Evolutionary conservation across 2,797 vertebrate genomes (phyloP), one percentile per base, ranked within the genome.

Genomic region (Acanthurus lineatus): DNA sequence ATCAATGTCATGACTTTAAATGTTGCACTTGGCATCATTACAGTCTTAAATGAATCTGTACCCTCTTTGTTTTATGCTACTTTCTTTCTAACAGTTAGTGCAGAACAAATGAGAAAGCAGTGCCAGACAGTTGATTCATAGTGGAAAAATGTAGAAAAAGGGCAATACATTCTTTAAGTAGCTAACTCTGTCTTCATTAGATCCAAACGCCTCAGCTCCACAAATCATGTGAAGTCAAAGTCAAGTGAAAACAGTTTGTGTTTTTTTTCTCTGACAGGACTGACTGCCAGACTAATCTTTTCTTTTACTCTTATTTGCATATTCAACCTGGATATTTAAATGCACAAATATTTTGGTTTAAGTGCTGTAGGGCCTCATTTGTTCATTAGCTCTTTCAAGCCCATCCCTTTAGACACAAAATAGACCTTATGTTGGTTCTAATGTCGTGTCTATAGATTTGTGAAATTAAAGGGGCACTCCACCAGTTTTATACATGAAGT

Each of bases 121-220:
- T n/a, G 49, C 83, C 86, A 89, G 83, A 82, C 52, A 52, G 58
- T 20, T 82, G 75, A 86, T 84, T 89, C 81, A 85, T 40, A 14
- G 20, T 65, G 68, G 82, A 87, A 91, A 86, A 81, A 81, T 88
- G 67, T 62, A 42, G 79, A 64, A 81, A 75, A 83, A 47, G 28
- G 42, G 71, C 56, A 76, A 86, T 83, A 69, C 47, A 16, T 32
- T 75, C n/a, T 45, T 40, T 3, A 8, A 53, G 61, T 14, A 38
- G 68, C 49, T 40, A 25, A 81, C 12, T 11, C 25, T 52, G 53
- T 58, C 42, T 77, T 65, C 51, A 56, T 73, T 38, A 77, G 40
- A 71, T 60, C 49, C 69, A 40, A 56, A 69, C 28, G 1, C 45
- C 45, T 51, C 71, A 17, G n/a, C 32, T 76, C 64, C 1, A 63